These are phyloP conservation scores for Caenorhabditis briggsae DNA, from an alignment of 1,140 invertebrate genomes.

Conservation along the genomic window DNA sequence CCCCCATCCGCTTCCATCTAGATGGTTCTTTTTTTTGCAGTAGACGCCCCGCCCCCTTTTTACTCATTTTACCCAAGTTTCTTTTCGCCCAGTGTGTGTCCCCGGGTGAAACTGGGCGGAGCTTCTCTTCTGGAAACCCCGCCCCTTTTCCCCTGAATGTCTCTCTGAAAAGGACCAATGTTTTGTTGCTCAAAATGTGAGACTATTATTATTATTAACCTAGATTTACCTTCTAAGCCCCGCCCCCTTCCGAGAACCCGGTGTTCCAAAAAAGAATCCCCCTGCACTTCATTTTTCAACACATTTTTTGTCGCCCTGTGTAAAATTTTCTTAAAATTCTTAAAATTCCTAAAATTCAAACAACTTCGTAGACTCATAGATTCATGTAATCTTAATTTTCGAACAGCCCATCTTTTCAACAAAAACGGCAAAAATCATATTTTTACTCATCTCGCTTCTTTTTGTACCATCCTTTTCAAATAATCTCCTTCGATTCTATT, in stretches of 20 bases:
- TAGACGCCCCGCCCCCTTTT: conserved; percentile 35
- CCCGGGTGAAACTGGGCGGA: neutral
- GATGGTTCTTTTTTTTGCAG: conserved; percentile 14
- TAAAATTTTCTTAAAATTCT: neutral
- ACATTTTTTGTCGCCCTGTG: conserved; percentile 12
- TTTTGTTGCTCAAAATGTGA: conserved; percentile 3
- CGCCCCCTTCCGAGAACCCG: conserved; percentile 20
- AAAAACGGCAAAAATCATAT: neutral
- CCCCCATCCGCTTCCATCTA: neutral
- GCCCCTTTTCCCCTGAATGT: neutral
- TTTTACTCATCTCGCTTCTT: conserved; percentile 11
- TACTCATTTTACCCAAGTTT: conserved; percentile 40
- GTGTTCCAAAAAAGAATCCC: conserved; percentile 21
- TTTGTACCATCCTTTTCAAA: neutral
- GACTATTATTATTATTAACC: neutral
- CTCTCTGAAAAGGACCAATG: neutral
- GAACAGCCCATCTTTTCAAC: neutral
- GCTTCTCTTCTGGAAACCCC: neutral
- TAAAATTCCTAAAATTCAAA: neutral
- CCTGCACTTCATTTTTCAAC: no score
- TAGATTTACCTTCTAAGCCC: neutral
- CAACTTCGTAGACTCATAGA: conserved; percentile 16
- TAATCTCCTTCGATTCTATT: conserved; percentile 25
- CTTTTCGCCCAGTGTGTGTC: neutral
- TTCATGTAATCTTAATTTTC: conserved; percentile 36